These are phyloP conservation scores for Hesperia comma DNA, from an alignment of 2,888 invertebrate genomes.

Conservation along the genomic window DNA sequence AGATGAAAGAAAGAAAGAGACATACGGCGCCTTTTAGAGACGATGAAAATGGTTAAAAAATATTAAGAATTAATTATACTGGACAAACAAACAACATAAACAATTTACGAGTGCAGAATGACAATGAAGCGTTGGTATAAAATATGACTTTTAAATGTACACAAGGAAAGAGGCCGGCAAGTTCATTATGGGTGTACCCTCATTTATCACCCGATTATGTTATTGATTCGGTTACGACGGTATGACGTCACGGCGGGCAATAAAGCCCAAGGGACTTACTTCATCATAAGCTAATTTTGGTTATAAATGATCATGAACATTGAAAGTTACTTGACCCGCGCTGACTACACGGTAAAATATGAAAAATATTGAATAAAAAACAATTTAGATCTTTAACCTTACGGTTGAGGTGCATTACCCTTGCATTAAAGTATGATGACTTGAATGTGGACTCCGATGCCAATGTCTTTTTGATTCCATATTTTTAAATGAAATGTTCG, in stretches of 20 bases:
- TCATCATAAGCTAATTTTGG: not conserved
- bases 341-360: not conserved
- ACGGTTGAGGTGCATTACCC: not conserved
- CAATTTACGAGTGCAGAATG: slow-evolving; percentile 21
- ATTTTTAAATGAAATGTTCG: no score
- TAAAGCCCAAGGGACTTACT: not conserved
- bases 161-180: not conserved
- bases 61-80: not conserved
- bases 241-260: not conserved
- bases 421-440: not conserved
- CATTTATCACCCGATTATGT: slow-evolving; percentile 1
- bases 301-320: not conserved
- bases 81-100: slow-evolving; percentile 12
- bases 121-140: slow-evolving; percentile 23
- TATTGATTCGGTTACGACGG: not conserved
- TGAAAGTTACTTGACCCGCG: not conserved
- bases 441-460: not conserved
- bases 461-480: no score
- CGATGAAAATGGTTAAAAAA: no score
- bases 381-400: not conserved
- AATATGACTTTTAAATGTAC: slow-evolving; percentile 30
- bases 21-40: no score
- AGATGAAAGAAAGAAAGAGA: no score
- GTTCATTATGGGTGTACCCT: slow-evolving; percentile 17
- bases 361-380: not conserved